Evolutionary conservation across 2,797 vertebrate species (phyloP).

Genomic region (Mormyrops boulengeri): DNA sequence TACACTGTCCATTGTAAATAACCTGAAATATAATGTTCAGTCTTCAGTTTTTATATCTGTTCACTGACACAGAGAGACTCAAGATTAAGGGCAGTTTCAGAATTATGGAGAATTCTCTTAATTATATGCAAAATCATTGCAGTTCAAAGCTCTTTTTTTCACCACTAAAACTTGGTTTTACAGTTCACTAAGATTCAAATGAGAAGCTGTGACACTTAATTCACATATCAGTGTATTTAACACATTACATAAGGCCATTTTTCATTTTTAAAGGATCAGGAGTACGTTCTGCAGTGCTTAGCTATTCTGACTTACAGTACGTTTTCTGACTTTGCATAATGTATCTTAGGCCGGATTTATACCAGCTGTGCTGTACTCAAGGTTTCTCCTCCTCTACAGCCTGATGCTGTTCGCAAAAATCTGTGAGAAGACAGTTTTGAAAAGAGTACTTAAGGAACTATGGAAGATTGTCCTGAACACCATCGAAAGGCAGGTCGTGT

Average conservation of each 20-base stretch:
- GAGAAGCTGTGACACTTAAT: constrained; percentile 38
- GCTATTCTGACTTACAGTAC: not conserved
- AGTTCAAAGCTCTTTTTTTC: not conserved
- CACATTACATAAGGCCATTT: not conserved
- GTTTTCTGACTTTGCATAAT: not conserved
- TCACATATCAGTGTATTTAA: constrained; percentile 15
- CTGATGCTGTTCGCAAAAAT: constrained; percentile 94
- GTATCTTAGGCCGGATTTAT: not conserved
- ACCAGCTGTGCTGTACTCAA: not conserved
- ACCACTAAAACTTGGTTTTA: constrained; percentile 39
- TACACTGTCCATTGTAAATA: not conserved
- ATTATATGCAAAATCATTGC: not conserved
- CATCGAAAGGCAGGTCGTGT: constrained; percentile 90
- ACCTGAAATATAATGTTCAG: not conserved
- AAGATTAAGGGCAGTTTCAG: not conserved
- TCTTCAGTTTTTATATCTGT: not conserved
- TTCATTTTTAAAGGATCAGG: not conserved
- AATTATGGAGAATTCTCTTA: constrained; percentile 19
- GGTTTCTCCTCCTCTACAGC: constrained; percentile 51
- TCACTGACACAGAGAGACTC: not conserved
- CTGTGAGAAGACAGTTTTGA: constrained; percentile 97
- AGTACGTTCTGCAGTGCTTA: not conserved
- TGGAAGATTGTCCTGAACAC: constrained; percentile 95
- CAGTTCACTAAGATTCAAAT: constrained; percentile 49
- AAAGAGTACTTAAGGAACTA: constrained; percentile 89